Percentiles rank a stretch among this genome's conserved stretches.
Evolutionary conservation across 2,797 vertebrate species (phyloP).

Genomic region (Loris lydekkerianus): DNA sequence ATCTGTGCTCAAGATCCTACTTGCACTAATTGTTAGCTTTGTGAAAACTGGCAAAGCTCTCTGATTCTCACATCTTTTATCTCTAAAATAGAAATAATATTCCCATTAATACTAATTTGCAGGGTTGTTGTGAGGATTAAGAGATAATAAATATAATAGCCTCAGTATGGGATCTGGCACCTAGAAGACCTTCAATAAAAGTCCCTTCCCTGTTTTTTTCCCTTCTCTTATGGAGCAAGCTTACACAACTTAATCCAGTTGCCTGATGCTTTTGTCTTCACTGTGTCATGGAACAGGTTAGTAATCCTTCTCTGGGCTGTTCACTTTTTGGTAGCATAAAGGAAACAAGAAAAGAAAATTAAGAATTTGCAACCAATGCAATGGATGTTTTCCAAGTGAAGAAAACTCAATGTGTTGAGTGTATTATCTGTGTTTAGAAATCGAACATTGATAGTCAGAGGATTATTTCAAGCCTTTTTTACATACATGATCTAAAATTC

Average conservation of each 20-base stretch:
- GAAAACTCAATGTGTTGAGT: neutral
- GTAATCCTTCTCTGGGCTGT: neutral
- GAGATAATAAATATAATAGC: neutral
- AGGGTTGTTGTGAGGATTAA: neutral
- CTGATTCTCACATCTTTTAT: conserved; percentile 29
- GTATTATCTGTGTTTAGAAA: neutral
- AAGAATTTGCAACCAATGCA: neutral
- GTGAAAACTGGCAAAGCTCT: conserved; percentile 18
- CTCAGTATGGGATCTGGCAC: neutral
- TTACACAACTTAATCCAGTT: neutral
- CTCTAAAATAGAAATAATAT: conserved; percentile 44
- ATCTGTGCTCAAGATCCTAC: neutral
- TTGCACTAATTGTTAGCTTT: neutral
- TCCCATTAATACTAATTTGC: conserved; percentile 14
- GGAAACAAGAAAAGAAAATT: conserved; percentile 10
- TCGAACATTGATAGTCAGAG: neutral
- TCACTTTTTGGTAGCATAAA: conserved; percentile 26
- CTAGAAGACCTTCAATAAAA: neutral
- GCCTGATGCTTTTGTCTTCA: neutral
- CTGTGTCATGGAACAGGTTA: neutral
- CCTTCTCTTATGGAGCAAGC: neutral
- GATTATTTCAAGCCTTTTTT: neutral
- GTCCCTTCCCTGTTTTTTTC: neutral
- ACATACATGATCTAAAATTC: neutral
- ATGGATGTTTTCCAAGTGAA: neutral